These are phyloP conservation scores for Phyllostomus hastatus DNA, from an alignment of 2,113 vertebrate species.

Conservation along the genomic window DNA sequence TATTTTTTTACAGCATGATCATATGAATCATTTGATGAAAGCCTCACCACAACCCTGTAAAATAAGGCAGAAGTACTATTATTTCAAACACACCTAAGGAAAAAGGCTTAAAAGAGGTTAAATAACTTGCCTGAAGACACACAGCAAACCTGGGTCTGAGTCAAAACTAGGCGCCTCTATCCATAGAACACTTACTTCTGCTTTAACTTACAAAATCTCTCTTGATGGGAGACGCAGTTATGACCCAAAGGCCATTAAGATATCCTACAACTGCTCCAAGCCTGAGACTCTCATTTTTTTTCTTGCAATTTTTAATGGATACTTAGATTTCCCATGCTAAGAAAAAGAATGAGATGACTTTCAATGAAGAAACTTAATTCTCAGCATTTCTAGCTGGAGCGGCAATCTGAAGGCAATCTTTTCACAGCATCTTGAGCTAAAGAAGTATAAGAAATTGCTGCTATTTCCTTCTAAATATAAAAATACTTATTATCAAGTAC, in stretches of 20 bases:
- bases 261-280: not conserved
- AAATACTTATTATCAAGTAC: not conserved
- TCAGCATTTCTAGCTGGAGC: not conserved
- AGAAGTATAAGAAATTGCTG: not conserved
- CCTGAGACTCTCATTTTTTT: not conserved
- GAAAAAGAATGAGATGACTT: not conserved
- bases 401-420: not conserved
- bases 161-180: not conserved
- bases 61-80: not conserved
- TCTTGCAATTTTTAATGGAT: not conserved
- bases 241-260: not conserved
- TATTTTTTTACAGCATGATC: not conserved
- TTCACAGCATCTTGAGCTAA: not conserved
- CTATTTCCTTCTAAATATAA: not conserved
- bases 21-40: not conserved
- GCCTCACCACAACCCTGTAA: not conserved
- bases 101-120: not conserved
- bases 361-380: constrained; percentile 21
- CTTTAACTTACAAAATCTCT: not conserved
- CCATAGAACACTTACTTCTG: not conserved
- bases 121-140: not conserved
- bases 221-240: not conserved
- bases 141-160: not conserved
- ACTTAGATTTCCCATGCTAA: not conserved
- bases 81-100: not conserved